Evolutionary conservation across 2,113 vertebrate species (phyloP).

Genomic region (Thunnus thynnus): DNA sequence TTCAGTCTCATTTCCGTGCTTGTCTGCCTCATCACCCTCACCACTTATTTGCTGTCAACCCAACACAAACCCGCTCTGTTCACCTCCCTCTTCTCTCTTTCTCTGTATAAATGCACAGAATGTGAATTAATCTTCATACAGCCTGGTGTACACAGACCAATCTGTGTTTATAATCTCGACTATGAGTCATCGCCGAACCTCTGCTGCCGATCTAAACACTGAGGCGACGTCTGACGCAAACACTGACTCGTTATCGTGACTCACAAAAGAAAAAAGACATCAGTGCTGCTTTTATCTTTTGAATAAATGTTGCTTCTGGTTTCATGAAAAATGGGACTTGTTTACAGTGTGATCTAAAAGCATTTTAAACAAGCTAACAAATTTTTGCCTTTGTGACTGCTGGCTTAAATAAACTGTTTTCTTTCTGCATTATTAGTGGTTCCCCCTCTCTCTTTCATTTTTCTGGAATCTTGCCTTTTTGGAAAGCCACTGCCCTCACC

Average conservation of each 20-base stretch:
- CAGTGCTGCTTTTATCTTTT: conserved; percentile 32
- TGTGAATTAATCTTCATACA: conserved; percentile 39
- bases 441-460: conserved; percentile 20
- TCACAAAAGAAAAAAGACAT: conserved; percentile 19
- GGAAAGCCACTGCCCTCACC: conserved; percentile 12
- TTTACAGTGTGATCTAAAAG: not conserved
- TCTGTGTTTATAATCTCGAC: conserved; percentile 51
- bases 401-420: conserved; percentile 35
- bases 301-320: conserved; percentile 21
- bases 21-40: no score
- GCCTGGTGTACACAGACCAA: conserved; percentile 26
- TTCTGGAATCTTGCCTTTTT: conserved; percentile 26
- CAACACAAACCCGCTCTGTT: not conserved
- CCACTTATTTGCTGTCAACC: not conserved
- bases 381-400: conserved; percentile 6
- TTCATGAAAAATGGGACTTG: conserved; percentile 6
- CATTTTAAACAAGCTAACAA: conserved; percentile 7
- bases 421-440: conserved; percentile 16
- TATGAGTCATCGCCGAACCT: conserved; percentile 46
- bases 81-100: not conserved
- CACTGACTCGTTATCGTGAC: conserved; percentile 20
- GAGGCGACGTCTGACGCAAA: conserved; percentile 13
- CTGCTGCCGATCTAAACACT: conserved; percentile 50
- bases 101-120: not conserved
- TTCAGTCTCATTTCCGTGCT: no score